phyloP scores from a whole-genome alignment of 2,797 vertebrate genomes.

The Sebastes glaucus region DNA sequence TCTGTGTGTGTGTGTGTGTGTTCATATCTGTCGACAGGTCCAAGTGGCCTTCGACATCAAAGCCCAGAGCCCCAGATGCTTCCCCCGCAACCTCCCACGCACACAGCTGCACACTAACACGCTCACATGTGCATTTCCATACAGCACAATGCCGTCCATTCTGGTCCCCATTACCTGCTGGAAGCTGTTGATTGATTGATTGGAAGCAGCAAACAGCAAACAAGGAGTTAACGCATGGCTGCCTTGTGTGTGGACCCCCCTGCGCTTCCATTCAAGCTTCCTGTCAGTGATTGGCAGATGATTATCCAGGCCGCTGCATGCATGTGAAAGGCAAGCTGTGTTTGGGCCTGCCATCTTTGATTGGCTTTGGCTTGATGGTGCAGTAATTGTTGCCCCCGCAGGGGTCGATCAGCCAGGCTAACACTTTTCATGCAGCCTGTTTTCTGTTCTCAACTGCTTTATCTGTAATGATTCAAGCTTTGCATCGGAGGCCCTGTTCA shows the following conservation, averaged over 20 bases:
- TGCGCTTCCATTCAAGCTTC: conserved; percentile 18
- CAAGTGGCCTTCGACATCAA: conserved; percentile 50
- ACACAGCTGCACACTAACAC: not conserved
- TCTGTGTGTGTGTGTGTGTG: not conserved
- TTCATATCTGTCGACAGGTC: conserved; percentile 50
- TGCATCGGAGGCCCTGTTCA: not conserved
- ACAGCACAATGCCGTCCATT: not conserved
- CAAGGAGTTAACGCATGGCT: conserved; percentile 26
- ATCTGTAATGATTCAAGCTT: not conserved
- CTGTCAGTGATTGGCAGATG: conserved; percentile 45
- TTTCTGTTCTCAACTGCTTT: not conserved
- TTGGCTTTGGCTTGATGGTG: conserved; percentile 24
- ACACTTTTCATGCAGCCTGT: conserved; percentile 3
- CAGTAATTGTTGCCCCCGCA: conserved; percentile 15
- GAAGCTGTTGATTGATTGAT: conserved; percentile 30
- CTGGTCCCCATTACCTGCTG: not conserved
- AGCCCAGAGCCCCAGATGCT: not conserved
- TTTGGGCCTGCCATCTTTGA: conserved; percentile 20
- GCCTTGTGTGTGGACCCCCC: conserved; percentile 14
- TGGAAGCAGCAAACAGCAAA: conserved; percentile 20
- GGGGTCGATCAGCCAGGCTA: not conserved
- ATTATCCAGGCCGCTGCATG: conserved; percentile 30
- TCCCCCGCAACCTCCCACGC: not conserved
- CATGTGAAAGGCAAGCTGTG: conserved; percentile 39
- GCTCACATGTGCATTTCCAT: not conserved